Evolutionary conservation across 2,888 invertebrate genomes (phyloP).

Genomic region (Chirona hameri): DNA sequence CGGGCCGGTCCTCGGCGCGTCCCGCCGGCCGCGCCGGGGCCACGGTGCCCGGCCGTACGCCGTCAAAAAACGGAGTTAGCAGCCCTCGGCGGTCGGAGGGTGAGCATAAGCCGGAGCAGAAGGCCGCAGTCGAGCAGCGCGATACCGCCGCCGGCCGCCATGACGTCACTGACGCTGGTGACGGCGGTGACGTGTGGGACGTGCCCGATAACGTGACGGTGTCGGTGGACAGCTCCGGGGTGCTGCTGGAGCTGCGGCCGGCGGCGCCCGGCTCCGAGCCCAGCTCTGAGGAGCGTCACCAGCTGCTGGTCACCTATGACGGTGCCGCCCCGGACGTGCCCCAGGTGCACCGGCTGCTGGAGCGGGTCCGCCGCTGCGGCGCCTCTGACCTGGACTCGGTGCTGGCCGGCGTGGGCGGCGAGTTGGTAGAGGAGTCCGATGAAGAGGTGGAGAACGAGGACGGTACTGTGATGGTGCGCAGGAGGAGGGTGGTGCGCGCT

Average conservation of each 20-base stretch:
- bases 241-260: neutral
- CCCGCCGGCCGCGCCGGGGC: neutral
- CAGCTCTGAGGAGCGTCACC: neutral
- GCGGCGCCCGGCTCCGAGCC: neutral
- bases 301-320: neutral
- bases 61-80: slow-evolving; percentile 12
- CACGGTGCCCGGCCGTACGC: neutral
- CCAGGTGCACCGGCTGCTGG: neutral
- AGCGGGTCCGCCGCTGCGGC: neutral
- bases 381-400: neutral
- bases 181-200: neutral
- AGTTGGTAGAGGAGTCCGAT: neutral
- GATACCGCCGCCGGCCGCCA: no score
- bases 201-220: neutral
- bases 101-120: neutral
- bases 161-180: neutral
- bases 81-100: slow-evolving; percentile 24
- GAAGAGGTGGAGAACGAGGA: slow-evolving; percentile 2
- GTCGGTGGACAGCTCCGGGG: neutral
- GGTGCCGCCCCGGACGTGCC: neutral
- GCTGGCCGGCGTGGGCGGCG: neutral
- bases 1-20: neutral
- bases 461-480: neutral
- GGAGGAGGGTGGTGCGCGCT: neutral
- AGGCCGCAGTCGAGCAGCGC: neutral